phyloP scores from a whole-genome alignment of 2,797 vertebrate genomes.

The Malurus splendens region DNA sequence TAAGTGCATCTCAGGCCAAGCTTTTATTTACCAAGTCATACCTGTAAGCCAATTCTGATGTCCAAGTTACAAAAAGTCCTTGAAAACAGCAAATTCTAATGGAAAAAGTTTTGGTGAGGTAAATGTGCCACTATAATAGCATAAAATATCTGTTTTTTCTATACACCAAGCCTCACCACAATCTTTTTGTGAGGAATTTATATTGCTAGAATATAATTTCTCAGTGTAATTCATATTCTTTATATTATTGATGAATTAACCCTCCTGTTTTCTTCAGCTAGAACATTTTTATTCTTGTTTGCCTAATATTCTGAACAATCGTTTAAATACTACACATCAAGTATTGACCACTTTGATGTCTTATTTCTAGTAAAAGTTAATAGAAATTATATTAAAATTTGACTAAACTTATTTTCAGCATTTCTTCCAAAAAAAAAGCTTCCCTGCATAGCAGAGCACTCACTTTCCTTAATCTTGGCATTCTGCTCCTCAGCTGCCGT shows the following conservation, averaged over 20 bases:
- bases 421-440: constrained; percentile 37
- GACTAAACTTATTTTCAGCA: constrained; percentile 20
- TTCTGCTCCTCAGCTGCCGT: constrained; percentile 59
- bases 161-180: background rate
- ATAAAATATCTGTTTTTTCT: constrained; percentile 60
- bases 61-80: constrained; percentile 59
- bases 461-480: constrained; percentile 66
- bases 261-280: background rate
- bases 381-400: constrained; percentile 24
- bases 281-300: constrained; percentile 12
- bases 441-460: constrained; percentile 35
- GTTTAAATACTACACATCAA: background rate
- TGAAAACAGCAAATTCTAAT: constrained; percentile 58
- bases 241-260: constrained; percentile 32
- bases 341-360: background rate
- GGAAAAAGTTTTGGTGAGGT: constrained; percentile 59
- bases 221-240: constrained; percentile 43
- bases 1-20: constrained; percentile 5
- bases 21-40: constrained; percentile 53
- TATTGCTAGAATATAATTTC: constrained; percentile 57
- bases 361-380: background rate
- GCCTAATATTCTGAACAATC: background rate
- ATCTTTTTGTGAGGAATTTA: constrained; percentile 57
- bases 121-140: constrained; percentile 37
- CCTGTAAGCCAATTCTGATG: constrained; percentile 40